phyloP scores from a whole-genome alignment of 2,888 invertebrate genomes.

The Mantis religiosa region DNA sequence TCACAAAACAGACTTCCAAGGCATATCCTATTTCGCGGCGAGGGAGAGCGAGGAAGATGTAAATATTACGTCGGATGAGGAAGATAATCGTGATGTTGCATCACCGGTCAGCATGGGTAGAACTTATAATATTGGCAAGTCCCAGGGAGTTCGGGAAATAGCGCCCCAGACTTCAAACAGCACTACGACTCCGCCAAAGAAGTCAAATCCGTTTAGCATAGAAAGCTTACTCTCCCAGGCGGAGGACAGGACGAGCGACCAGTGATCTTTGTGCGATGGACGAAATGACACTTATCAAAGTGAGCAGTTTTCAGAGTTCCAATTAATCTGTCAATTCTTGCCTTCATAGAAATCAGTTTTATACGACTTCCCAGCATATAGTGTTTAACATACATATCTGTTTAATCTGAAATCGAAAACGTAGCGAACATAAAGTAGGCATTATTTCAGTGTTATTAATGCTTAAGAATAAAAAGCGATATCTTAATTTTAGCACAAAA shows the following conservation, averaged over 20 bases:
- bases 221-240: conserved; percentile 33
- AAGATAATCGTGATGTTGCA: not conserved
- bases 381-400: not conserved
- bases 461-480: not conserved
- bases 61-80: conserved; percentile 1
- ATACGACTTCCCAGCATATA: not conserved
- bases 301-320: not conserved
- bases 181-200: not conserved
- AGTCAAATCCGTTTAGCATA: conserved; percentile 35
- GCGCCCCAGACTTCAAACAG: not conserved
- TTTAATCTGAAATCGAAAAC: too few relatives aligned
- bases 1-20: not conserved
- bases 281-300: not conserved
- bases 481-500: not conserved
- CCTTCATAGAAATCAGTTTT: not conserved
- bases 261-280: not conserved
- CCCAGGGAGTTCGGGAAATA: not conserved
- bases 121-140: not conserved
- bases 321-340: not conserved
- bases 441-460: not conserved
- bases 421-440: not conserved
- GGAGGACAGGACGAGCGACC: conserved; percentile 7
- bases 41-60: not conserved
- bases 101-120: not conserved
- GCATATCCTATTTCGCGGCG: not conserved